Conservation (phyloP, 1,140 invertebrate genomes). For the Drosophila malerkotliana region DNA sequence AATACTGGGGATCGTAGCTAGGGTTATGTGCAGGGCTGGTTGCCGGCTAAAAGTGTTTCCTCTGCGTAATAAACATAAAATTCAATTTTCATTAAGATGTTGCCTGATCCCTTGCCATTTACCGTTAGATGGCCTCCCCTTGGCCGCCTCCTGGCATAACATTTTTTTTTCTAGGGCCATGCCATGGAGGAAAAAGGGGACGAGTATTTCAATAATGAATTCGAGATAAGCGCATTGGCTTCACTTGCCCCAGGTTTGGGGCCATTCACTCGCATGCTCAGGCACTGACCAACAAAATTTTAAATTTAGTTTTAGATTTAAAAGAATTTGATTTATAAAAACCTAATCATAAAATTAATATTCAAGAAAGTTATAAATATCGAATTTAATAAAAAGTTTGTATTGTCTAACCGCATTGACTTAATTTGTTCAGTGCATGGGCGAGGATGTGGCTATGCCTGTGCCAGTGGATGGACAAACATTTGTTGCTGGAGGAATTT, state of each 20-base stretch:
- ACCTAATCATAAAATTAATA: not conserved
- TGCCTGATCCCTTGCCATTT: slow-evolving; percentile 69
- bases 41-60: slow-evolving; percentile 46
- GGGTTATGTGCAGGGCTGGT: slow-evolving; percentile 61
- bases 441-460: slow-evolving; percentile 29
- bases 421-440: slow-evolving; percentile 10
- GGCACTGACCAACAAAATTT: not conserved
- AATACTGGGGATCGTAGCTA: slow-evolving; percentile 34
- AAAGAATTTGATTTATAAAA: not conserved
- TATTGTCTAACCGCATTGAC: not conserved
- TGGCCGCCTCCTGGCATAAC: not conserved
- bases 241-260: slow-evolving; percentile 47
- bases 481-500: slow-evolving; percentile 60
- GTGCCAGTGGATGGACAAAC: slow-evolving; percentile 38
- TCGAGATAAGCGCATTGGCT: slow-evolving; percentile 72
- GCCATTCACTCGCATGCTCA: slow-evolving; percentile 60
- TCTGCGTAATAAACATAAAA: slow-evolving; percentile 79
- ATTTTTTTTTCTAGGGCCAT: slow-evolving; percentile 34
- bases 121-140: slow-evolving; percentile 60
- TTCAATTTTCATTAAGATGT: slow-evolving; percentile 81
- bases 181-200: slow-evolving; percentile 8
- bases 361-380: too few species aligned
- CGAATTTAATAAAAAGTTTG: not conserved
- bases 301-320: too few species aligned
- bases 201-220: slow-evolving; percentile 81